phyloP scores from a whole-genome alignment of 2,888 invertebrate species.

The Pristionchus arcanus region DNA sequence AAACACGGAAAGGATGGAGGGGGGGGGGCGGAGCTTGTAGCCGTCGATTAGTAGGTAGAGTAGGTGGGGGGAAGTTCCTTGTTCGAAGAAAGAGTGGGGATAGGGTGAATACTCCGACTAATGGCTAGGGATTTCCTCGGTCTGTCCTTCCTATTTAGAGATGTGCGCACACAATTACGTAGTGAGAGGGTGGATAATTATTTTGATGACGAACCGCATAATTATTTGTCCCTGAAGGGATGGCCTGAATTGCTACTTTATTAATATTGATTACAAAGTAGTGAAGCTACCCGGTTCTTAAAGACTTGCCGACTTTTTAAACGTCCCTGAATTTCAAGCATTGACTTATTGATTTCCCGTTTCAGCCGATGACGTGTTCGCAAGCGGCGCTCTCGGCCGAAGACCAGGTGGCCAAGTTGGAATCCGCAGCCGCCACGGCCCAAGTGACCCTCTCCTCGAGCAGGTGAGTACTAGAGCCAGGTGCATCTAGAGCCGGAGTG shows the following conservation, averaged over 20 bases:
- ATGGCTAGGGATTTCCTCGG: not conserved
- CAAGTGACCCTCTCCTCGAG: conserved; percentile 52
- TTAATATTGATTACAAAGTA: not conserved
- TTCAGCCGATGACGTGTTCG: conserved; percentile 62
- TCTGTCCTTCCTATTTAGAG: not conserved
- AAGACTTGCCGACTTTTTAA: no score
- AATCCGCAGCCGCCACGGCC: conserved; percentile 65
- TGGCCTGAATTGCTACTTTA: no score
- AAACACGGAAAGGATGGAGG: not conserved
- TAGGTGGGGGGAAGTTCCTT: not conserved
- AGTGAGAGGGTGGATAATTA: conserved; percentile 2
- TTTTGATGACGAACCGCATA: not conserved
- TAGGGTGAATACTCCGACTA: not conserved
- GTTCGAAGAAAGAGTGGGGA: not conserved
- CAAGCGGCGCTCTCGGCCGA: conserved; percentile 68
- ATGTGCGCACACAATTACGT: not conserved
- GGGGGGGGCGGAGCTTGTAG: no score
- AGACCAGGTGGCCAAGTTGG: conserved; percentile 70
- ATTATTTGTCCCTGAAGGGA: not conserved
- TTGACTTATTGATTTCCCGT: not conserved
- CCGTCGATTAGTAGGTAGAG: not conserved
- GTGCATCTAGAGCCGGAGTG: not conserved
- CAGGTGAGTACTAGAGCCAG: conserved; percentile 10
- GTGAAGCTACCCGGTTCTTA: no score
- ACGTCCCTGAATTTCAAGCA: no score